Evolutionary conservation across 2,113 vertebrate genomes (phyloP), one percentile per base, ranked within the genome.

Genomic region (Rhinogobius similis): DNA sequence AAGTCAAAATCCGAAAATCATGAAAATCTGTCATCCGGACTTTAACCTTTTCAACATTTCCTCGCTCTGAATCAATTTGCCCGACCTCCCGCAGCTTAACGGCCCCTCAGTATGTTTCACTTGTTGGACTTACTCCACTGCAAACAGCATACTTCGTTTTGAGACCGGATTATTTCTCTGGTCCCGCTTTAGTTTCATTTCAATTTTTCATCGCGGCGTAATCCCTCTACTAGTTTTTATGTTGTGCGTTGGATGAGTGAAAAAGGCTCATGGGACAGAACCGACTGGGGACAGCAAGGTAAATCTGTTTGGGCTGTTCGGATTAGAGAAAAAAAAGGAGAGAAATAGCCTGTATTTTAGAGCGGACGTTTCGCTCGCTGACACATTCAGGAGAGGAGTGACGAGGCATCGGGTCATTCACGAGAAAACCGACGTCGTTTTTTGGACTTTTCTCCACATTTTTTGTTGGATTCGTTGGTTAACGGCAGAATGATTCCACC

Each of bases 401-500:
- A 52, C 29, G 27, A 66, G 38, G 46, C 14, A 26, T 48, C 46
- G 20, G 24, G 10, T 10, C 24, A 3, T 11, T 56, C 12, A 21
- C n/a, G 10, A 52, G 21, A 52, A 4, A 18, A 23, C n/a, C n/a
- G n/a, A n/a, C n/a, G n/a, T n/a, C n/a, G n/a, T n/a, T n/a, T 55
- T 24, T 55, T 55, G 13, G 52, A 55, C 5, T 48, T 48, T 16
- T 48, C 32, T 50, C 20, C 14, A 21, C 2, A 10, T 21, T 53
- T 26, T 24, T 12, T 5, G 24, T 55, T 13, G 23, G 52, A 55
- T 26, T 12, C 29, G 18, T 7, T 24, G 24, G 55, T 12, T 6
- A 70, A 64, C 32, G 23, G 5, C 26, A 73, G 65, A 69, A 98
- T 98, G 95, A 96, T 98, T 89, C 91, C 95, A 26, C 93, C 93